Evolutionary conservation across 2,888 invertebrate genomes (phyloP), one percentile per base, ranked within the genome.

Genomic region (Ormyrus rosae): DNA sequence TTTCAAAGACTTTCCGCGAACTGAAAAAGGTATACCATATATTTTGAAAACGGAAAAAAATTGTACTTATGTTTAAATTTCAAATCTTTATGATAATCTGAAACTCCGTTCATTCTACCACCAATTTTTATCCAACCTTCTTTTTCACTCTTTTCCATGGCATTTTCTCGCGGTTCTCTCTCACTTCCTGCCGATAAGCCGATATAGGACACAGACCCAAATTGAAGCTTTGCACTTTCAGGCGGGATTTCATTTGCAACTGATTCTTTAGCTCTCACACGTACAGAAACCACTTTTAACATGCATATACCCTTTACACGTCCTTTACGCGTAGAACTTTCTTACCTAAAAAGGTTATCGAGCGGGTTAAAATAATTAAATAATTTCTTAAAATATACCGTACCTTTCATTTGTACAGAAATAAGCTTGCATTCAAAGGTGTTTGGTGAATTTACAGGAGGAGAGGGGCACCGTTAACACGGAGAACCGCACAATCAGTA

Each of bases 401-500:
- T 46, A 58, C n/a, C 5, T 58, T n/a, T 6, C 5, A 19, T 45
- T 34, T 45, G 10, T 6, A 64, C 45, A 34, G 34, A 34, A 34
- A 34, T 34, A 34, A 34, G 34, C 34, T 34, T 34, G 34, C 34
- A 34, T 34, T 34, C 3, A 69, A 45, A 73, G 8, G 7, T 19
- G 19, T 53, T 53, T 60, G 46, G 50, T 76, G 50, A 71, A 79
- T 69, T 74, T 89, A 9, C 92, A 96, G 96, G 96, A 96, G 91
- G 96, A 96, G 89, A 93, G 94, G 83, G 93, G 94, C 55, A 70
- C 75, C 64, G 60, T 76, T 64, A 82, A 82, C 63, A 82, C 71
- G 71, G 96, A 96, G 89, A 97, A 97, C 91, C 93, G 95, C 86
- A 97, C 97, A 84, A 93, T 95, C 89, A 97, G 97, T 89, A 95